Percentiles rank a stretch among this genome's conserved stretches.
These are phyloP conservation scores for Hyperoplus lanceolatus DNA, from an alignment of 2,797 vertebrate genomes.

Conservation along the genomic window DNA sequence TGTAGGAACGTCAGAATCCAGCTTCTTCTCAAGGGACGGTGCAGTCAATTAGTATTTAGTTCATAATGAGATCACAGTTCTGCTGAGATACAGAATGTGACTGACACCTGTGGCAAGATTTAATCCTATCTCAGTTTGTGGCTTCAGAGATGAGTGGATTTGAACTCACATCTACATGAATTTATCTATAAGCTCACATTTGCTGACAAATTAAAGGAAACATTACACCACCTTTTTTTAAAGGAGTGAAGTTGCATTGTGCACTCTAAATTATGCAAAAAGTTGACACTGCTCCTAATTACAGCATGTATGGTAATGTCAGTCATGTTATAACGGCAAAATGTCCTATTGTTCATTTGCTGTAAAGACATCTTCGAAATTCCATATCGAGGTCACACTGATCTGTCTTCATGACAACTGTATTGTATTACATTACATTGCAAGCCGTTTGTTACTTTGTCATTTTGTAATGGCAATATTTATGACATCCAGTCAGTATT, in stretches of 20 bases:
- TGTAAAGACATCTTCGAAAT: constrained; percentile 4
- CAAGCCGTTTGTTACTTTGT: constrained; percentile 16
- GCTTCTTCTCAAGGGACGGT: constrained; percentile 5
- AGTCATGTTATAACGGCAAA: not conserved
- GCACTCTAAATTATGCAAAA: not conserved
- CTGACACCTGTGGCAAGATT: constrained; percentile 22
- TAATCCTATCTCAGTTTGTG: constrained; percentile 21
- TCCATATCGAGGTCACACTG: not conserved
- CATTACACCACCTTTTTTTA: not conserved
- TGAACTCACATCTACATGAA: constrained; percentile 6
- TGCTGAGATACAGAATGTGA: constrained; percentile 23
- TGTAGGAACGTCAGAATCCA: not conserved
- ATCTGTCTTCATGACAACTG: constrained; percentile 7
- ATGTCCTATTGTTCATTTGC: not conserved
- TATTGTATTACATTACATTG: constrained; percentile 13
- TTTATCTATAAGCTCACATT: constrained; percentile 25
- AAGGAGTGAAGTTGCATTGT: not conserved
- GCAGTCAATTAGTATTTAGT: constrained; percentile 29
- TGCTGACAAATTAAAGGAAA: constrained; percentile 9
- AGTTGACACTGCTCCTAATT: not conserved
- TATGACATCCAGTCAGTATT: not conserved
- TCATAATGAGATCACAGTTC: constrained; percentile 30
- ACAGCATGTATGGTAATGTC: not conserved
- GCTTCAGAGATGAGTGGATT: constrained; percentile 17
- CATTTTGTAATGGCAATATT: constrained; percentile 9